Percentiles rank a stretch among this genome's conserved stretches.
Conservation (phyloP, 2,888 invertebrate genomes). For the Atherix ibis region DNA sequence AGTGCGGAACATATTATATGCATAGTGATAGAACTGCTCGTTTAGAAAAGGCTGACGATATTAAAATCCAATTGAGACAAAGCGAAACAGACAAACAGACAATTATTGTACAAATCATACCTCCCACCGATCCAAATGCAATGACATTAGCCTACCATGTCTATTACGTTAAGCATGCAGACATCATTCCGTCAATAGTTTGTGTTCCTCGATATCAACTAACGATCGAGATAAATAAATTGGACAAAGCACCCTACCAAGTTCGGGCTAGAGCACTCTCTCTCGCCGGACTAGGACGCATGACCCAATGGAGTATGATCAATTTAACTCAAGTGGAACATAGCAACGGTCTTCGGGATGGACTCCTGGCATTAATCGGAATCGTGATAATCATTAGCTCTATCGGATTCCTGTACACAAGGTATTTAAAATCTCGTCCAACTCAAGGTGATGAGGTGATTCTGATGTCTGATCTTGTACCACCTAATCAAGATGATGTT, state of each 20-base stretch:
- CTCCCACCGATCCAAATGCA: conserved; percentile 48
- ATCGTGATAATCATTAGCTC: background rate
- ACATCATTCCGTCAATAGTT: conserved; percentile 21
- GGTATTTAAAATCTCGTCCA: background rate
- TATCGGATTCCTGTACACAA: background rate
- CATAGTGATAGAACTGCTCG: conserved; percentile 35
- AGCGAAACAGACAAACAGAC: conserved; percentile 7
- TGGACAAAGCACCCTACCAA: conserved; percentile 30
- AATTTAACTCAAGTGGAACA: background rate
- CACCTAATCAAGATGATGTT: no score
- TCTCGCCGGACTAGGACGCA: conserved; percentile 38
- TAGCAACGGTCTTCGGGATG: background rate
- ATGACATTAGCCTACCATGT: conserved; percentile 45
- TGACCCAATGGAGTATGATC: conserved; percentile 17
- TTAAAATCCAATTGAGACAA: conserved; percentile 20
- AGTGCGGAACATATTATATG: conserved; percentile 35
- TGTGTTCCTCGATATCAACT: conserved; percentile 39
- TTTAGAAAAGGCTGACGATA: conserved; percentile 29
- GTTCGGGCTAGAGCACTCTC: conserved; percentile 42
- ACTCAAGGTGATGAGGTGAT: background rate
- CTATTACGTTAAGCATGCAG: conserved; percentile 21
- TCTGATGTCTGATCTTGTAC: background rate
- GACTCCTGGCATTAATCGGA: background rate
- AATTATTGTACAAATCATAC: conserved; percentile 36
- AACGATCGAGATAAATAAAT: conserved; percentile 16